Evolutionary conservation across 2,113 vertebrate species (phyloP).

Genomic region (Chloebia gouldiae): DNA sequence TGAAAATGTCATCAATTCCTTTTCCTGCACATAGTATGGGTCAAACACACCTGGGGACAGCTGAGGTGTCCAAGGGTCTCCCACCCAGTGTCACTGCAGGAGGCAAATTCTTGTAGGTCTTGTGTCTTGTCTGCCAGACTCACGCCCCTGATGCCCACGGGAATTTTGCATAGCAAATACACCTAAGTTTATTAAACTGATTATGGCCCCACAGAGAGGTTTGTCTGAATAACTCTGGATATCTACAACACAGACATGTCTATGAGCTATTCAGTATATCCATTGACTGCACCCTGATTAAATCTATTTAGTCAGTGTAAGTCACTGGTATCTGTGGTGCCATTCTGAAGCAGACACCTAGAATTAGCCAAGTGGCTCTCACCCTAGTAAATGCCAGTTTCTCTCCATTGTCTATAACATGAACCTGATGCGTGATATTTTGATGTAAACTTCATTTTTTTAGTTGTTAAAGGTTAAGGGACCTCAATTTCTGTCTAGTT

Average conservation of each 20-base stretch:
- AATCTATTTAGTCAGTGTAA: neutral
- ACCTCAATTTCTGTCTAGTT: neutral
- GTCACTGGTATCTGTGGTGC: neutral
- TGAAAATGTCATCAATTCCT: neutral
- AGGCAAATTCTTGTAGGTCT: neutral
- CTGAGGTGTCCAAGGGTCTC: neutral
- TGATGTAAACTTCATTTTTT: neutral
- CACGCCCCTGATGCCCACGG: fast-evolving
- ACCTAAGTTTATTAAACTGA: neutral
- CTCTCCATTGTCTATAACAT: neutral
- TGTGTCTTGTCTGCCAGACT: neutral
- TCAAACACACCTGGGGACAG: neutral
- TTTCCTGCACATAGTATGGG: neutral
- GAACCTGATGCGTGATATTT: fast-evolving
- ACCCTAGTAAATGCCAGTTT: neutral
- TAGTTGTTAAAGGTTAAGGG: neutral
- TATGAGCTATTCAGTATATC: neutral
- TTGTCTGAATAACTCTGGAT: neutral
- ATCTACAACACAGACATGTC: neutral
- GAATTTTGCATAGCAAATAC: neutral
- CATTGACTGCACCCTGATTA: neutral
- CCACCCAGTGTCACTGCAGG: neutral
- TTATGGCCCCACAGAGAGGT: neutral
- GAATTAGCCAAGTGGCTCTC: neutral
- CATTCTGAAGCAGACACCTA: neutral